phyloP scores from a whole-genome alignment of 2,888 invertebrate species.

The Brachyptera risi region DNA sequence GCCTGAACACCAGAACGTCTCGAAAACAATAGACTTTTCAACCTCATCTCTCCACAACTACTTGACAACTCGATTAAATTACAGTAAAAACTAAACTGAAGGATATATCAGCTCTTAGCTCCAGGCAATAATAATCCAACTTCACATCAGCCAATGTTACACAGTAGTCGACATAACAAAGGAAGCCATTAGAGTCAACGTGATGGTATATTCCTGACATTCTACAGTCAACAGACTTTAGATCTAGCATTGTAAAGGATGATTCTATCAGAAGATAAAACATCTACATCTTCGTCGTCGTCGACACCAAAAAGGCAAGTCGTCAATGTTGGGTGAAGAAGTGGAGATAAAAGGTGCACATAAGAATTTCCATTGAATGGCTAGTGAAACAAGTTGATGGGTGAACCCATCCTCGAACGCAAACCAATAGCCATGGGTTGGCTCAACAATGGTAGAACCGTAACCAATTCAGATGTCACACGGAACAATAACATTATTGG shows the following conservation, averaged over 20 bases:
- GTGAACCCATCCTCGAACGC: slow-evolving; percentile 25
- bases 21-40: slow-evolving; percentile 1
- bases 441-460: slow-evolving; percentile 25
- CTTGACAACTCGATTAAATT: slow-evolving; percentile 5
- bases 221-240: slow-evolving; percentile 2
- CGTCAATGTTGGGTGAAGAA: slow-evolving; percentile 16
- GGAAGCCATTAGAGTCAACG: slow-evolving; percentile 19
- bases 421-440: slow-evolving; percentile 6
- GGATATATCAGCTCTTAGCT: background rate
- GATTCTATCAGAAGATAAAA: slow-evolving; percentile 23
- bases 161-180: slow-evolving; percentile 2
- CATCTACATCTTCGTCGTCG: slow-evolving; percentile 22
- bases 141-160: background rate
- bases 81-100: background rate
- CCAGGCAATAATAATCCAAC: background rate
- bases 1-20: background rate
- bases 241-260: slow-evolving; percentile 12
- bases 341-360: slow-evolving; percentile 20
- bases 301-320: slow-evolving; percentile 20
- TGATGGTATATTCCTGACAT: background rate
- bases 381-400: slow-evolving; percentile 18
- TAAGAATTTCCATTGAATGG: slow-evolving; percentile 19
- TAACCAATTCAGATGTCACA: slow-evolving; percentile 30
- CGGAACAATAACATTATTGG: slow-evolving; percentile 26
- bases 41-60: background rate